Conservation (phyloP, 2,888 invertebrate genomes). For the Pterostichus madidus region DNA sequence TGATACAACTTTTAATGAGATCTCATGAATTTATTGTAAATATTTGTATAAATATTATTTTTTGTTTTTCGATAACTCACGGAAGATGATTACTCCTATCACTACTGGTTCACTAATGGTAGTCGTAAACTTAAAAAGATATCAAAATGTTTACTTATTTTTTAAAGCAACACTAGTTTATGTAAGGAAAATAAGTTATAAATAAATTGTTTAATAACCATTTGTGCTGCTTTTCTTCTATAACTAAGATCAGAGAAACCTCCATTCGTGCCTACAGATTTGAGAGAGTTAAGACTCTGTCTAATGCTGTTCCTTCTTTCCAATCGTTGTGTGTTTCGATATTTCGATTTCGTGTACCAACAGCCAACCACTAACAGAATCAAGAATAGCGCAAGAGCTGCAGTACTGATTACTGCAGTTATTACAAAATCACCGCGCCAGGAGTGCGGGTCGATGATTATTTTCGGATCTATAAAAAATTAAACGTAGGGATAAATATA, state of each 20-base stretch:
- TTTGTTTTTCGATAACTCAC: too few species aligned
- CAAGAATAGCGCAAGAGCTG: constrained; percentile 86
- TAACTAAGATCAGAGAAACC: constrained; percentile 85
- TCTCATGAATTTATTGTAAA: constrained; percentile 56
- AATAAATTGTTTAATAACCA: constrained; percentile 77
- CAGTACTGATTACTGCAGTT: constrained; percentile 87
- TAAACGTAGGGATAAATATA: constrained; percentile 38
- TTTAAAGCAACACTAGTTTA: too few species aligned
- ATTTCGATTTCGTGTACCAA: constrained; percentile 96
- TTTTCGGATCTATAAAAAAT: constrained; percentile 86
- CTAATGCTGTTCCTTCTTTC: constrained; percentile 95
- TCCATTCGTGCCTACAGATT: constrained; percentile 88
- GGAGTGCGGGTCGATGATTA: constrained; percentile 90
- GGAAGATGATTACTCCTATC: too few species aligned
- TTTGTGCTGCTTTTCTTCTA: constrained; percentile 81
- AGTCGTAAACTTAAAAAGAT: too few species aligned
- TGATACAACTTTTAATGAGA: constrained; percentile 7
- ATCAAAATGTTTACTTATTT: too few species aligned
- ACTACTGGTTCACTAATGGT: too few species aligned
- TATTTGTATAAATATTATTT: constrained; percentile 53
- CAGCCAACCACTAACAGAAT: constrained; percentile 88
- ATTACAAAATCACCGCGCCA: constrained; percentile 91
- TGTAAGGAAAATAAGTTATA: background rate
- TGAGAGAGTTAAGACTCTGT: constrained; percentile 91
- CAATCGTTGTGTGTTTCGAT: constrained; percentile 90